Conservation (phyloP, 2,888 invertebrate species). For the Caenorhabditis sp. region DNA sequence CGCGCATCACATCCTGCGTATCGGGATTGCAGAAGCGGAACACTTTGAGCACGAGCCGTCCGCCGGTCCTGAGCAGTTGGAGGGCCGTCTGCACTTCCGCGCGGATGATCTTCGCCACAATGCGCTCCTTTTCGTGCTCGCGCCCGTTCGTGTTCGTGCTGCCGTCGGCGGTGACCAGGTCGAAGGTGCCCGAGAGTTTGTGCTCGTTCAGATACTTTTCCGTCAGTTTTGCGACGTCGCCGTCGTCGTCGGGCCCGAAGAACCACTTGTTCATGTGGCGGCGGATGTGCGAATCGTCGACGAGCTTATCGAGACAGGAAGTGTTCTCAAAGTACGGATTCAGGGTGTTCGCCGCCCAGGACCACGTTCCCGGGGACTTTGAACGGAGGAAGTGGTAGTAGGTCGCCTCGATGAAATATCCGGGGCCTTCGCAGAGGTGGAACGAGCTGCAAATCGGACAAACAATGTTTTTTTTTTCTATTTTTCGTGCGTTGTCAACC, state of each 20-base stretch:
- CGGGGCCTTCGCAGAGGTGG: conserved; percentile 64
- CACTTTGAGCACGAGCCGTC: conserved; percentile 9
- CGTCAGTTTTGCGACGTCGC: conserved; percentile 50
- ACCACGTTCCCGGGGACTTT: conserved; percentile 29
- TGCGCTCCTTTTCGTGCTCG: neutral
- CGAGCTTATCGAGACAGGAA: conserved; percentile 29
- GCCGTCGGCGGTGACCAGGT: conserved; percentile 65
- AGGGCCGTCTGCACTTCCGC: conserved; percentile 15
- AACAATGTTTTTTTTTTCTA: too few species aligned
- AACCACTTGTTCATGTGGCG: conserved; percentile 36
- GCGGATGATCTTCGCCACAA: neutral
- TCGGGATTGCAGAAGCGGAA: too few species aligned
- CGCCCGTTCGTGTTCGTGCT: conserved; percentile 43
- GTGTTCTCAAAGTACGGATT: conserved; percentile 57
- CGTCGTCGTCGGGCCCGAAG: conserved; percentile 44
- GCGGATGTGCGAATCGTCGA: conserved; percentile 55
- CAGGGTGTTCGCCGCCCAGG: conserved; percentile 59
- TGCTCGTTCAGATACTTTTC: conserved; percentile 5
- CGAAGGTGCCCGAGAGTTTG: conserved; percentile 19
- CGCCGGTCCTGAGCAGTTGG: neutral
- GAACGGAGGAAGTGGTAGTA: conserved; percentile 22
- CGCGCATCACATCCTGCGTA: neutral
- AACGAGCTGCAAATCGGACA: too few species aligned
- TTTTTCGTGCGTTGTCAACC: too few species aligned
- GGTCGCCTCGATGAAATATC: conserved; percentile 55